Conservation (phyloP, 64 coral and sea anemone genomes). For the Pachyseris speciosa region DNA sequence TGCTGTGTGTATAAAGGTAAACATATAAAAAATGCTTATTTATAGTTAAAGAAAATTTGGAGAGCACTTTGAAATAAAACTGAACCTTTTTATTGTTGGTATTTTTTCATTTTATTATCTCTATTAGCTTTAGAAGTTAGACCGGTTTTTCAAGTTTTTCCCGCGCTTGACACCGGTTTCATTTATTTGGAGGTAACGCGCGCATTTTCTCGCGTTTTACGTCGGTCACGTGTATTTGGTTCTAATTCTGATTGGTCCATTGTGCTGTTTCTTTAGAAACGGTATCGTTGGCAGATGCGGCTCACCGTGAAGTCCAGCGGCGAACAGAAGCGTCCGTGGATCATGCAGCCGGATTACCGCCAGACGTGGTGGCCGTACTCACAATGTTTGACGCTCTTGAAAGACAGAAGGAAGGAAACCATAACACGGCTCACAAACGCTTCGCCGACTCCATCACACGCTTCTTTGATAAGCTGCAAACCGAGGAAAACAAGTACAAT, state of each 20-base stretch:
- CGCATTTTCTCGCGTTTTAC: no score
- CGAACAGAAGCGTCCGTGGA: slow-evolving; percentile 91
- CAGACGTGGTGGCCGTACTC: slow-evolving; percentile 85
- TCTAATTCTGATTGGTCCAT: not conserved
- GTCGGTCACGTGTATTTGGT: no score
- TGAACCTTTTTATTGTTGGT: no score
- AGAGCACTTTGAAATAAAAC: no score
- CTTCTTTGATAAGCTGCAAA: slow-evolving; percentile 94
- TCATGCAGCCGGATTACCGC: slow-evolving; percentile 84
- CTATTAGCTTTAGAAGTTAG: no score
- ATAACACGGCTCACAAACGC: slow-evolving; percentile 81
- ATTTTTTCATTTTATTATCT: no score
- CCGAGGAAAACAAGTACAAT: slow-evolving; percentile 92
- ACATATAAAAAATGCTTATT: no score
- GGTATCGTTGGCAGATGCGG: slow-evolving; percentile 79
- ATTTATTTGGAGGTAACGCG: no score
- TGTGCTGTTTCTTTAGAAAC: slow-evolving; percentile 63
- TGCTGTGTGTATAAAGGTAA: no score
- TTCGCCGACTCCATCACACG: slow-evolving; percentile 84
- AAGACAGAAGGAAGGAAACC: slow-evolving; percentile 70
- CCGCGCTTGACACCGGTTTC: no score
- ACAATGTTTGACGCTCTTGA: slow-evolving; percentile 86
- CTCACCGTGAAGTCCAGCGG: slow-evolving; percentile 88
- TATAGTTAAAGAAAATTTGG: no score
- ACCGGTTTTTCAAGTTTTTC: no score